phyloP scores from a whole-genome alignment of 2,113 vertebrate species.

The Vulpes vulpes region DNA sequence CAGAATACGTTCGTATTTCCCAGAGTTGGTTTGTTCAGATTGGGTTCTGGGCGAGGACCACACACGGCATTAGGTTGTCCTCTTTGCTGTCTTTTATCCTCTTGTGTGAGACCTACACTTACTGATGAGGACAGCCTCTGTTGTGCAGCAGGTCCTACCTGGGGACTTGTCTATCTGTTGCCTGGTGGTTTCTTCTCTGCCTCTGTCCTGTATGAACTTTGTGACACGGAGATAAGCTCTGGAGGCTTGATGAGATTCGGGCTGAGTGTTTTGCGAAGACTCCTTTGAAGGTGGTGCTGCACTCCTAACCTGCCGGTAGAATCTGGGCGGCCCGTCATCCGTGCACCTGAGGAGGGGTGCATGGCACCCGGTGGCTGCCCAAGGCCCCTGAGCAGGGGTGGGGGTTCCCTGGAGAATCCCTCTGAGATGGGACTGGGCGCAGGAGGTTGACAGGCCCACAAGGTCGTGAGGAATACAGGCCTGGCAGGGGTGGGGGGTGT shows the following conservation, averaged over 20 bases:
- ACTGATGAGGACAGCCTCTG: too few relatives aligned
- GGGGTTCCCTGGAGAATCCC: neutral
- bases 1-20: neutral
- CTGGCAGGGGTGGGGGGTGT: neutral
- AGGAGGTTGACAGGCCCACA: neutral
- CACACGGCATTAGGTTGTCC: rapidly evolving
- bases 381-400: neutral
- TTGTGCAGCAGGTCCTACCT: neutral
- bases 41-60: too few relatives aligned
- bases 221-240: too few relatives aligned
- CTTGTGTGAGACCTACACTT: neutral
- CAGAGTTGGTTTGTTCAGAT: neutral
- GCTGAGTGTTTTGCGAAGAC: neutral
- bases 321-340: rapidly evolving
- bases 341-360: too few relatives aligned
- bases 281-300: rapidly evolving
- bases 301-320: rapidly evolving
- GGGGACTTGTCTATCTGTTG: neutral
- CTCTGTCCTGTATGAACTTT: neutral
- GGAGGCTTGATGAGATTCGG: neutral
- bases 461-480: neutral
- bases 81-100: neutral
- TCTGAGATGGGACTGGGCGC: too few relatives aligned
- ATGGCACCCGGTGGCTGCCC: neutral
- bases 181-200: neutral